Evolutionary conservation across 1,140 invertebrate species (phyloP).

Genomic region (Sycobia sp.): DNA sequence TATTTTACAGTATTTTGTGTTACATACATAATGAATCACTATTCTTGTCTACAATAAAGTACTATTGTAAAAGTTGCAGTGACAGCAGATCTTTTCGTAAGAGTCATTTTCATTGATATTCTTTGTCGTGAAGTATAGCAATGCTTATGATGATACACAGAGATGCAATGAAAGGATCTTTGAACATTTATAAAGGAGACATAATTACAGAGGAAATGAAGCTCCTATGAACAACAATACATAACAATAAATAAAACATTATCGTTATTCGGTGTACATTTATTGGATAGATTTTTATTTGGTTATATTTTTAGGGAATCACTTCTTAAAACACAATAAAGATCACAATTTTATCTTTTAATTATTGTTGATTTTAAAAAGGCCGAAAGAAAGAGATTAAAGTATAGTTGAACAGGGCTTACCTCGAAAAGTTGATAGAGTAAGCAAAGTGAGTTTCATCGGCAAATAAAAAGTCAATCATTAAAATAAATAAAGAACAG

Average conservation of each 20-base stretch:
- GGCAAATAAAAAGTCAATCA: background rate
- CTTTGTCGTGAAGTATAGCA: background rate
- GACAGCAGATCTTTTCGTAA: background rate
- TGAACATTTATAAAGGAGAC: background rate
- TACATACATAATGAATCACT: too few relatives aligned
- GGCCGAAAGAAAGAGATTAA: background rate
- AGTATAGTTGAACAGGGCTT: too few relatives aligned
- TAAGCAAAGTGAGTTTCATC: background rate
- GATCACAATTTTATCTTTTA: conserved; percentile 1
- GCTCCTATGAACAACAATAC: conserved; percentile 9
- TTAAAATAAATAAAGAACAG: background rate
- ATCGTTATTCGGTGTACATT: background rate
- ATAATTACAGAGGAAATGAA: conserved; percentile 3
- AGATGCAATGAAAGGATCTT: background rate
- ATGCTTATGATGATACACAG: background rate
- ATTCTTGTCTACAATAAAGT: too few relatives aligned
- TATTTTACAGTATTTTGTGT: too few relatives aligned
- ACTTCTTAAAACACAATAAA: too few relatives aligned
- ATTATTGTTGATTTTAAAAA: conserved; percentile 1
- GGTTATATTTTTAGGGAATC: background rate
- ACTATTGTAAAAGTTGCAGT: background rate
- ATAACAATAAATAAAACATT: conserved; percentile 4
- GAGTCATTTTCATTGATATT: conserved; percentile 5
- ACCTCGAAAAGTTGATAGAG: background rate
- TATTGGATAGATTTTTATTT: background rate